phyloP scores from a whole-genome alignment of 2,797 vertebrate genomes.

The Pangasius djambal region DNA sequence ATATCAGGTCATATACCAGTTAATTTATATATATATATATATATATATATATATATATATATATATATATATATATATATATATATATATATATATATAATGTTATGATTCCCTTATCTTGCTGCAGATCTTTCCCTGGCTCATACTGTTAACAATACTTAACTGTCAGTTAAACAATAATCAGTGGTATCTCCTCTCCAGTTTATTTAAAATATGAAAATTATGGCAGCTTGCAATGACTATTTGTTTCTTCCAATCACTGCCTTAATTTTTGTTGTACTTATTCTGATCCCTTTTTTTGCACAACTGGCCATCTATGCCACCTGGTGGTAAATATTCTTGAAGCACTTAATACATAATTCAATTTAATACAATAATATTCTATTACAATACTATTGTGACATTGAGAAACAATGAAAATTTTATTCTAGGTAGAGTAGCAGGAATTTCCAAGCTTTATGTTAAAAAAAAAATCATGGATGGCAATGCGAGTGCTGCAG shows the following conservation, averaged over 20 bases:
- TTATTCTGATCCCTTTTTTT: not conserved
- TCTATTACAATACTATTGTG: not conserved
- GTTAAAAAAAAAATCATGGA: not conserved
- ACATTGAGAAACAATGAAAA: not conserved
- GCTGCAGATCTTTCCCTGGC: slow-evolving; percentile 23
- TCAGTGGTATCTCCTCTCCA: not conserved
- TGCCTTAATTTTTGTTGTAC: not conserved
- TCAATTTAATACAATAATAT: not conserved
- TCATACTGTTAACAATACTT: not conserved
- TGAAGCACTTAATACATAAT: not conserved
- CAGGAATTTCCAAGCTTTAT: not conserved
- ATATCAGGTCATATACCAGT: not conserved
- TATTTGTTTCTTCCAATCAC: not conserved
- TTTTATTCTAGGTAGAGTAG: not conserved
- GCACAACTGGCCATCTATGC: slow-evolving; percentile 6
- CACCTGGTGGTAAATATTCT: slow-evolving; percentile 28
- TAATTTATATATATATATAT: too few species aligned
- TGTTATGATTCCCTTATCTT: not conserved
- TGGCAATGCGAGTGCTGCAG: not conserved
- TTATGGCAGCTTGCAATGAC: not conserved
- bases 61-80: too few species aligned
- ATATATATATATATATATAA: too few species aligned
- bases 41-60: too few species aligned
- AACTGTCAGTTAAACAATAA: not conserved
- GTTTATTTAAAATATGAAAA: not conserved